These are phyloP conservation scores for Podiceps cristatus DNA, from an alignment of 2,113 vertebrate species.

Conservation along the genomic window DNA sequence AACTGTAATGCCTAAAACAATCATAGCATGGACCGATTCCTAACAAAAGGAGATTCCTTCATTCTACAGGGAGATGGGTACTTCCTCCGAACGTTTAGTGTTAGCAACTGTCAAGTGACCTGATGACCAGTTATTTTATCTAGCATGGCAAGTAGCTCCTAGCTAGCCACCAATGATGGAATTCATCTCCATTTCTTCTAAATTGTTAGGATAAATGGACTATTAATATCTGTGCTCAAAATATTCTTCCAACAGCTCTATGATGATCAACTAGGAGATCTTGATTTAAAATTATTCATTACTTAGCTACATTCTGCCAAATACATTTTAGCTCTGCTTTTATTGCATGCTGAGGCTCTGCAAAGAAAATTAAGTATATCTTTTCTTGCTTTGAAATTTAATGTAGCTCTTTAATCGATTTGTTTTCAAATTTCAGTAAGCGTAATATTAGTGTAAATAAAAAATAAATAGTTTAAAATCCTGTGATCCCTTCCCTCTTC, in stretches of 20 bases:
- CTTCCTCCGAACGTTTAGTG: rapidly evolving
- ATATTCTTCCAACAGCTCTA: background rate
- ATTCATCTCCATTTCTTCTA: background rate
- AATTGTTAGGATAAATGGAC: background rate
- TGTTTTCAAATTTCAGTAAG: background rate
- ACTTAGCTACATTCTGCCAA: background rate
- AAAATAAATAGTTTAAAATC: background rate
- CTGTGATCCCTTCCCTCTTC: background rate
- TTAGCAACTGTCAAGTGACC: too few species aligned
- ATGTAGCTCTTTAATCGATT: background rate
- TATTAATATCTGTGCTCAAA: background rate
- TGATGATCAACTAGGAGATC: background rate
- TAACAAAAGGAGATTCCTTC: too few species aligned
- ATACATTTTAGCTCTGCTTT: background rate
- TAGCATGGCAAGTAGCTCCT: background rate
- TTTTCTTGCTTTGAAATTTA: background rate
- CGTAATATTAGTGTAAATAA: background rate
- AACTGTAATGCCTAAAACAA: background rate
- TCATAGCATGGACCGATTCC: background rate
- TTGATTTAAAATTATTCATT: background rate
- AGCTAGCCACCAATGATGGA: background rate
- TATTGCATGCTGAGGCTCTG: background rate
- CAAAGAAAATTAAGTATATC: background rate
- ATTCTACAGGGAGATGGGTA: background rate
- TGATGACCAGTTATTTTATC: background rate